A percentile compares a stretch with the other conserved stretches of the same genome.
Evolutionary conservation across 2,113 vertebrate genomes (phyloP).

Genomic region (Gnathonemus longibarbis): DNA sequence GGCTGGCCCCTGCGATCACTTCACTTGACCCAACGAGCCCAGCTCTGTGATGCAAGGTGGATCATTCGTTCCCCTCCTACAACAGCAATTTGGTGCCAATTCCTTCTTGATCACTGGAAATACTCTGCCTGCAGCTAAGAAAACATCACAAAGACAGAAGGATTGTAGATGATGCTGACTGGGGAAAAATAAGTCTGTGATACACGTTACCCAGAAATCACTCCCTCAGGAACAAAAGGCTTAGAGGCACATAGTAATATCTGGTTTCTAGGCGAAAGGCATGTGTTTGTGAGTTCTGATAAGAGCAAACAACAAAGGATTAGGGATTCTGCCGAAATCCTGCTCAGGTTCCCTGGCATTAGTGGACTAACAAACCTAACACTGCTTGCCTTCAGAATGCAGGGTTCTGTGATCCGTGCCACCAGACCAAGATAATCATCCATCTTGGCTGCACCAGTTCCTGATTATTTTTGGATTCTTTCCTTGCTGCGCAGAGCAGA

Average conservation of each 20-base stretch:
- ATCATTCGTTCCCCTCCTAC: neutral
- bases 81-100: conserved; percentile 5
- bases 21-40: neutral
- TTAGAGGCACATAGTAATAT: neutral
- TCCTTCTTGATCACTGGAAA: neutral
- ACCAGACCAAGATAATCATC: neutral
- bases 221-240: conserved; percentile 7
- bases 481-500: neutral
- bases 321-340: neutral
- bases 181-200: conserved; percentile 25
- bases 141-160: conserved; percentile 16
- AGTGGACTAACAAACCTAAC: neutral
- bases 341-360: neutral
- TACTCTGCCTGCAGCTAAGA: conserved; percentile 26
- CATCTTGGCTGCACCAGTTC: neutral
- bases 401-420: neutral
- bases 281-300: neutral
- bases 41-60: conserved; percentile 17
- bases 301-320: neutral
- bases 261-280: neutral
- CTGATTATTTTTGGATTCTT: neutral
- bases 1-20: neutral
- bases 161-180: conserved; percentile 37
- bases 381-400: neutral
- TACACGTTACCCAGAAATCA: conserved; percentile 30